Conservation (phyloP, 2,888 invertebrate species). For the Matsumyia berberina region DNA sequence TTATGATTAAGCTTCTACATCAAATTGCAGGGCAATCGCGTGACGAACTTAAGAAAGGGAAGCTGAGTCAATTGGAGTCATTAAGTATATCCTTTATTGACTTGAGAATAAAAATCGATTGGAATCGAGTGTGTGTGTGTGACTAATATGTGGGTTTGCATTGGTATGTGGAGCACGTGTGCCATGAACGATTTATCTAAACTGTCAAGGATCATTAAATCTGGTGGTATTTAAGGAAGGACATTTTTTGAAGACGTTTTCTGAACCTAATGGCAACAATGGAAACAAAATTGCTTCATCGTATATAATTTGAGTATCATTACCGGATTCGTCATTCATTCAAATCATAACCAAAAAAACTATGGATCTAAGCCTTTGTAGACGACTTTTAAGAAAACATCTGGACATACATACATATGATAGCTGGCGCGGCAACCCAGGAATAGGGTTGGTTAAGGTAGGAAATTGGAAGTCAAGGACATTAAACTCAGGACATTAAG, state of each 20-base stretch:
- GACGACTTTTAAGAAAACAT: no score
- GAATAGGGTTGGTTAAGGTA: no score
- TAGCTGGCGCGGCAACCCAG: no score
- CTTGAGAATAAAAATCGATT: conserved; percentile 29
- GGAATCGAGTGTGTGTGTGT: background rate
- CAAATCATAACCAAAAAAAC: no score
- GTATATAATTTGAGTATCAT: no score
- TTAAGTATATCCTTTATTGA: conserved; percentile 64
- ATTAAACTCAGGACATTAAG: no score
- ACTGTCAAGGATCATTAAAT: background rate
- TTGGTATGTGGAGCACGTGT: conserved; percentile 11
- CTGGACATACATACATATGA: no score
- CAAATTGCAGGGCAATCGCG: conserved; percentile 56
- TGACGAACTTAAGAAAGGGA: conserved; percentile 72
- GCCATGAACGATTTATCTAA: background rate
- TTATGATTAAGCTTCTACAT: conserved; percentile 72
- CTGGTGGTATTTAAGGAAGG: background rate
- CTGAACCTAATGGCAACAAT: background rate
- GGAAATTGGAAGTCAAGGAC: no score
- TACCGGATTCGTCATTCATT: no score
- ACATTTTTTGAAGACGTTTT: background rate
- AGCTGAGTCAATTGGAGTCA: conserved; percentile 69
- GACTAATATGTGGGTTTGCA: background rate
- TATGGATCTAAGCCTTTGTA: no score
- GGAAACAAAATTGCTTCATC: background rate